These are phyloP conservation scores for Heliconius hortense DNA, from an alignment of 2,888 invertebrate species.

Conservation along the genomic window DNA sequence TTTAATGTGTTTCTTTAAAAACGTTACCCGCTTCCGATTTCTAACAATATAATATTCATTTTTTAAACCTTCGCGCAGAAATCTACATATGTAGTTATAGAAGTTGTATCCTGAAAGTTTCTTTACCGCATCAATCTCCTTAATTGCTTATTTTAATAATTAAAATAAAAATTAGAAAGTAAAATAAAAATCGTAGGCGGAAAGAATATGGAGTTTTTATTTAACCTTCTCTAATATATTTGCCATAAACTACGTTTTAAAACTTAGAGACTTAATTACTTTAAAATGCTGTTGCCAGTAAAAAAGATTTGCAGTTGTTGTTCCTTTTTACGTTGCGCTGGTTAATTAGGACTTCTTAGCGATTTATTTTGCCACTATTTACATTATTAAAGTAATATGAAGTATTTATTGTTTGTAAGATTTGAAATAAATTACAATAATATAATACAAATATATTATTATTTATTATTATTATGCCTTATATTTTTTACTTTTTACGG, in stretches of 20 bases:
- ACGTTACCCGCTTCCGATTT: no score
- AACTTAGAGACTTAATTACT: conserved; percentile 4
- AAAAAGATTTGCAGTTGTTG: background rate
- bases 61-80: no score
- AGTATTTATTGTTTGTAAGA: no score
- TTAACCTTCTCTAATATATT: conserved; percentile 4
- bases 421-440: no score
- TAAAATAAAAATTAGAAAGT: conserved; percentile 12
- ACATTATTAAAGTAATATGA: no score
- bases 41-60: no score
- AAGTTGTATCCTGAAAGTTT: no score
- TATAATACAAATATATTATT: no score
- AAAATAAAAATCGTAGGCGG: background rate
- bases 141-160: conserved; percentile 8
- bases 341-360: background rate
- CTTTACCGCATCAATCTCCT: background rate
- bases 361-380: background rate
- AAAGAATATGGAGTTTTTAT: background rate
- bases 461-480: no score
- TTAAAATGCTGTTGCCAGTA: background rate
- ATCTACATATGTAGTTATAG: no score
- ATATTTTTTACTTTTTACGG: no score
- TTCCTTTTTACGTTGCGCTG: background rate
- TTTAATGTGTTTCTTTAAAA: no score
- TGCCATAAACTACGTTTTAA: background rate